Evolutionary conservation across 2,113 vertebrate genomes (phyloP).

Genomic region (Hemibagrus wyckioides): DNA sequence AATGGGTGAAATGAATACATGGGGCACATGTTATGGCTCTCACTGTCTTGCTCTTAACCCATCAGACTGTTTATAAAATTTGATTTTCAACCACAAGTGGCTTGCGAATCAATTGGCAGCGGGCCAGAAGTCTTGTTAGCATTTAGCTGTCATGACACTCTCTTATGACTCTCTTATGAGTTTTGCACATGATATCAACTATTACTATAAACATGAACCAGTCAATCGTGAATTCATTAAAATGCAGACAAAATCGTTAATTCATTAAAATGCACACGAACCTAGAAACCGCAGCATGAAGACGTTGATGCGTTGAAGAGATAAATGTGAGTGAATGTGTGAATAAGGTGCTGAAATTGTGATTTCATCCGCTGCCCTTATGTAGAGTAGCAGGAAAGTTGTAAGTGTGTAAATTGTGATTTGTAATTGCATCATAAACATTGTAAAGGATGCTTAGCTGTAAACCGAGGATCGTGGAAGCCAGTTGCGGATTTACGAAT

Average conservation of each 20-base stretch:
- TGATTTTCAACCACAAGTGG: neutral
- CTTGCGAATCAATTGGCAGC: neutral
- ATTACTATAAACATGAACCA: neutral
- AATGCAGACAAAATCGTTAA: neutral
- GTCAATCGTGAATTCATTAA: neutral
- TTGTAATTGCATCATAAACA: neutral
- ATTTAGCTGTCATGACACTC: neutral
- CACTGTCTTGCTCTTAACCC: neutral
- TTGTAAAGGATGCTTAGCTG: neutral
- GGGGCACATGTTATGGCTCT: neutral
- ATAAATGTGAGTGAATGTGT: neutral
- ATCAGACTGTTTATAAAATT: neutral
- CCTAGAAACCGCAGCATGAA: neutral
- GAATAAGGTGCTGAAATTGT: too few relatives aligned
- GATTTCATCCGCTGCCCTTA: neutral
- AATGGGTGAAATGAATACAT: neutral
- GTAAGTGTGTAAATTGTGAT: neutral
- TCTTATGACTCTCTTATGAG: neutral
- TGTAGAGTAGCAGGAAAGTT: neutral
- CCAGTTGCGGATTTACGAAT: slow-evolving; percentile 7
- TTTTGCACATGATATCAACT: neutral
- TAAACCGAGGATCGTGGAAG: neutral
- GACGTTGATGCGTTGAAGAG: neutral
- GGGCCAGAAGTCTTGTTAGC: neutral
- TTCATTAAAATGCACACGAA: neutral